Base-by-base conservation (phyloP, 1,140 invertebrate species). In the Littorina saxatilis region DNA sequence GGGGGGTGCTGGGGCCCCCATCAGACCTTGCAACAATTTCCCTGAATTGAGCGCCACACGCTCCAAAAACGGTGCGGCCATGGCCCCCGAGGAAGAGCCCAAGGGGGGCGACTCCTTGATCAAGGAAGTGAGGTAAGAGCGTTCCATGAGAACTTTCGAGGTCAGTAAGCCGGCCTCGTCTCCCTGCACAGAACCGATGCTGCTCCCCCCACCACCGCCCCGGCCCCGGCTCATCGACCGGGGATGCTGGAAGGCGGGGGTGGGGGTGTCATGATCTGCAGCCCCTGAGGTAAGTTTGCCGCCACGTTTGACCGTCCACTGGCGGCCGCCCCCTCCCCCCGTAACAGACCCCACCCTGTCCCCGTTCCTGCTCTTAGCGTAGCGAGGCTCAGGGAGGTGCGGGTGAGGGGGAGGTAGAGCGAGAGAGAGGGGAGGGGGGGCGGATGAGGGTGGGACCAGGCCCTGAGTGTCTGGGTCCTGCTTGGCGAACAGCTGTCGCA, bases 61-160 rank as follows among this genome's bases (percentile, higher is more conserved):
- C 27, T 78, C 76, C 66, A 78, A 78, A 66, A 43, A 78, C 1
- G 70, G 39, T 66, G 76, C 58, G 32, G 74, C 47, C 17, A 35
- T 23, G n/a, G 66, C 17, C 15, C 37, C 58, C 55, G 55, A 55
- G n/a, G 76, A 63, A 63, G 76, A 78, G 15, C 55, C 35, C 9
- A 50, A 32, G 4, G 74, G 27, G 50, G 74, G 27, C 27, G 76
- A 63, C 32, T 78, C 76, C 29, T 78, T 78, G 43, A 78, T 78
- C 58, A 78, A 78, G 29, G 76, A 78, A 63, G 76, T 78, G 76
- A 78, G 76, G 76, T 78, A 78, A 63, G 55, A 43, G 58, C 37
- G 76, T 58, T 78, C 58, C 52, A 66, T 40, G 76, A 63, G 55
- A 58, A 39, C 55, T 20, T 78, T 78, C 4, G 32, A 4, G 58